Base-by-base conservation (phyloP, 1,140 invertebrate species). In the Macrocentrus cingulum region DNA sequence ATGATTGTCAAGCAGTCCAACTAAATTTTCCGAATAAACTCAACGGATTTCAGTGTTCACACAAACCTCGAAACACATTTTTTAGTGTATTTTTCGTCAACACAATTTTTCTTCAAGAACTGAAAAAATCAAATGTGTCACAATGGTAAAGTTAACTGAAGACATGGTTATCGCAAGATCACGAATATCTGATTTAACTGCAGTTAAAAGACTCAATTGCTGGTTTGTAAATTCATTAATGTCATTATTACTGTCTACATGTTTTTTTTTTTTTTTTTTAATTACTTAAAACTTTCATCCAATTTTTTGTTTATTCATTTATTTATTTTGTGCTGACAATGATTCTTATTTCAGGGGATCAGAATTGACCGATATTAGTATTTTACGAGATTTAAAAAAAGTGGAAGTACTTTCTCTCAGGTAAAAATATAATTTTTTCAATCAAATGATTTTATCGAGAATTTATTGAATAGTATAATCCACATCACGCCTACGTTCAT, bases 81-180 rank as follows among this genome's bases (percentile, higher is more conserved):
- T n/a, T n/a, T n/a, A n/a, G n/a, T n/a, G n/a, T n/a, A n/a, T n/a
- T n/a, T n/a, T n/a, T n/a, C n/a, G n/a, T n/a, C n/a, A n/a, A n/a
- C n/a, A n/a, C n/a, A n/a, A n/a, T 29, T 29, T 9, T 29, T 29
- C 25, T 29, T 29, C 25, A 29, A 29, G 9, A 29, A 29, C 25
- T 29, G 22, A 42, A 23, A 42, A 42, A 39, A 56, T 49, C 49
- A 42, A 50, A 50, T 34, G 16, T 13, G 42, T 41, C 56, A 76
- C 37, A 46, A 91, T 91, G 86, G 88, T 90, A 62, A 87, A 85
- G 49, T 78, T 95, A 63, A 94, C 92, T 6, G 91, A 95, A 80
- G 91, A 94, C 80, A 94, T 94, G 90, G 89, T 95, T 66, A 86
- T 94, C 70, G 91, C 91, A 42, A 82, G 92, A 62, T 90, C 91